Evolutionary conservation across 2,113 vertebrate species (phyloP).

Genomic region (Hemiscyllium ocellatum): DNA sequence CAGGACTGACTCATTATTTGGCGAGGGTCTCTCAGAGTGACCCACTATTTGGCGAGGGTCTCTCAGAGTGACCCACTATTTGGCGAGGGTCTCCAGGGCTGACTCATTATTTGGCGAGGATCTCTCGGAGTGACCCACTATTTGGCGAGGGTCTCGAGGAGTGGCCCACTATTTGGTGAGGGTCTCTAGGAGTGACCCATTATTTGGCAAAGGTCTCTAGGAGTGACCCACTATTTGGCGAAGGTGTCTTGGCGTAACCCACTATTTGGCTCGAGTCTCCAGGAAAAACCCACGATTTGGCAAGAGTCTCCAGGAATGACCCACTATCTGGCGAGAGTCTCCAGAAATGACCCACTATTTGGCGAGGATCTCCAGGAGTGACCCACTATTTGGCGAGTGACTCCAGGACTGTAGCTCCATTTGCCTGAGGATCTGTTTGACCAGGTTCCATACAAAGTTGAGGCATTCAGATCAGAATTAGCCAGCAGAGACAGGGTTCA

Average conservation of each 20-base stretch:
- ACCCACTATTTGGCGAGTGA: too few relatives aligned
- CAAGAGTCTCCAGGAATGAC: not conserved
- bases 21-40: not conserved
- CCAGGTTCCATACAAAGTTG: too few relatives aligned
- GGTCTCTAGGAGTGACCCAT: not conserved
- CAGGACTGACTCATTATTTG: not conserved
- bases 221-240: not conserved
- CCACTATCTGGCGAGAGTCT: not conserved
- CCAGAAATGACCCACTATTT: not conserved
- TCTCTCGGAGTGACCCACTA: too few relatives aligned
- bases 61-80: not conserved
- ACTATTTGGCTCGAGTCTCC: not conserved
- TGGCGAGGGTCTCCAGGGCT: too few relatives aligned
- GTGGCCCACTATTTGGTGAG: too few relatives aligned
- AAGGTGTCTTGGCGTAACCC: not conserved
- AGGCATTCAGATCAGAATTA: too few relatives aligned
- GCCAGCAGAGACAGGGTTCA: too few relatives aligned
- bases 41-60: not conserved
- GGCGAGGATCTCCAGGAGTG: not conserved
- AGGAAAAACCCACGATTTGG: not conserved
- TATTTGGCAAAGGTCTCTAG: not conserved
- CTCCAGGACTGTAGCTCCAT: too few relatives aligned
- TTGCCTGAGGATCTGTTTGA: too few relatives aligned
- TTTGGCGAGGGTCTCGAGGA: too few relatives aligned
- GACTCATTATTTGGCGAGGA: too few relatives aligned